Evolutionary conservation across 2,113 vertebrate genomes (phyloP).

Genomic region (Serinus canaria): DNA sequence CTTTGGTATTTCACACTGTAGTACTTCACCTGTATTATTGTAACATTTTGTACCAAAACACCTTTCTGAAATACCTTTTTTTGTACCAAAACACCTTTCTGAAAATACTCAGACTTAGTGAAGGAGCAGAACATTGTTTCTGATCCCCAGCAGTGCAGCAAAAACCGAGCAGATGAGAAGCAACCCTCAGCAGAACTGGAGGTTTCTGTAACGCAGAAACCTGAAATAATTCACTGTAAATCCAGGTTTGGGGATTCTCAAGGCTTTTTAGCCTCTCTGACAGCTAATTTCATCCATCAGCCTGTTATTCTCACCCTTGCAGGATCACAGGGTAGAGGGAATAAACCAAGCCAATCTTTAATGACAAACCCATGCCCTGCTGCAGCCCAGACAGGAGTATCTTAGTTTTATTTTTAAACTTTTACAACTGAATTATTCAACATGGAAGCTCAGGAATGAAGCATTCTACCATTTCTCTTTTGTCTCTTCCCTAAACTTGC

Average conservation of each 20-base stretch:
- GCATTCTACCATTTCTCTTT: background rate
- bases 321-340: background rate
- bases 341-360: background rate
- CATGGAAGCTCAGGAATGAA: background rate
- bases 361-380: background rate
- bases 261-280: background rate
- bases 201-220: background rate
- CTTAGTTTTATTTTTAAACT: background rate
- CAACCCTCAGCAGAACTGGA: background rate
- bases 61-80: background rate
- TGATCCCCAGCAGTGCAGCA: background rate
- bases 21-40: background rate
- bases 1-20: background rate
- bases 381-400: background rate
- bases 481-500: background rate
- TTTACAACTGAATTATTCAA: background rate
- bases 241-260: background rate
- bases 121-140: background rate
- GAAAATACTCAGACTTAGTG: background rate
- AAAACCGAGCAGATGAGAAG: background rate
- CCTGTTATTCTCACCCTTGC: background rate
- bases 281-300: background rate
- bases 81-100: background rate
- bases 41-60: background rate
- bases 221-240: background rate